Evolutionary conservation across 2,888 invertebrate species (phyloP), one percentile per base, ranked within the genome.

Genomic region (Aporophyla lueneburgensis): DNA sequence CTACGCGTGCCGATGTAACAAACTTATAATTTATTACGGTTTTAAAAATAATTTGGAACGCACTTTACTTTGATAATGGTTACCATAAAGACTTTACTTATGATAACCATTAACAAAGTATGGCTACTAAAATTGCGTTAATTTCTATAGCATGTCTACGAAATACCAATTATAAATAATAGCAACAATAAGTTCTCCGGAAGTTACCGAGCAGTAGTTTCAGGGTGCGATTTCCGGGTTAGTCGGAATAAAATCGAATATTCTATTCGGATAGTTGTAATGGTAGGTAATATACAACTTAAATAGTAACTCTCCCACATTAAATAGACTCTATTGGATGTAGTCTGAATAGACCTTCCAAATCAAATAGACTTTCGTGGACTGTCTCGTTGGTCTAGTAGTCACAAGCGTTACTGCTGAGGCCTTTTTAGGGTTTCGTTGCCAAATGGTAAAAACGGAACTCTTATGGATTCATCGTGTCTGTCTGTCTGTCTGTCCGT

Each of bases 121-220:
- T 14, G 2, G 12, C n/a, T 33, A 73, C 24, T 72, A 51, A 77
- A 56, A 63, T 63, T 63, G 51, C 62, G 33, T 72, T 24, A 80
- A 77, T 63, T 80, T 58, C 62, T 43, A 56, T 73, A 21, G 73
- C 63, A 14, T 53, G 51, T 58, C 73, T 53, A 21, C 10, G 16
- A 21, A 56, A 77, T 51, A 9, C 21, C 80, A 73, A 63, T 76
- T 63, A 63, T 46, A 51, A 77, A 56, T 12, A 72, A 77, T 63
- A 0, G 51, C 14, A 58, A 46, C 56, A 74, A 58, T 80, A 77
- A 81, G 33, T 65, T 16, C 21, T 16, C 33, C 43, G 33, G 62
- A 73, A 63, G 24, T 58, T 63, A 63, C 43, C 16, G 62, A 51
- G 43, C 24, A 24, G 19, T n/a, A 14, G 19, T 63, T 21, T 27